Percentiles rank a stretch among this genome's conserved stretches.
Conservation (phyloP, 2,113 vertebrate species). For the Capricornis sumatraensis region DNA sequence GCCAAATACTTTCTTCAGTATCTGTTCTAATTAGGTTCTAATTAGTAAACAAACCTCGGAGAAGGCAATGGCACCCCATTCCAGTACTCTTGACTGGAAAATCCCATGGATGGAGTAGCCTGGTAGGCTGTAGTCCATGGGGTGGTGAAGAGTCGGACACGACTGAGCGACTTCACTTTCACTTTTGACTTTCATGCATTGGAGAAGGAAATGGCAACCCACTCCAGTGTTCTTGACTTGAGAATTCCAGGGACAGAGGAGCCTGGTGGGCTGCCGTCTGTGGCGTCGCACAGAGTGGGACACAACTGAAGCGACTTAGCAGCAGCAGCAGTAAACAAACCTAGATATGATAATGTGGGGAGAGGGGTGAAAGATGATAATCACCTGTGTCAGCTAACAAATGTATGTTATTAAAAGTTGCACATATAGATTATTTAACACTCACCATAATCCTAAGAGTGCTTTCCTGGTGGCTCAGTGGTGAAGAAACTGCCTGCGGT, state of each 20-base stretch:
- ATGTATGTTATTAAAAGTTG: not conserved
- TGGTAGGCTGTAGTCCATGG: no score
- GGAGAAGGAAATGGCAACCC: no score
- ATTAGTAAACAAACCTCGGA: rapidly evolving
- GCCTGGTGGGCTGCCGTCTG: no score
- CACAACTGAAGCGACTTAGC: no score
- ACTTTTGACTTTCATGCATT: no score
- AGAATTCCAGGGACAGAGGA: no score
- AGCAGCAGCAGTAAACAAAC: not conserved
- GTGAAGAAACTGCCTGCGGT: not conserved
- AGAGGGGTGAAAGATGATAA: not conserved
- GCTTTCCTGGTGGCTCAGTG: not conserved
- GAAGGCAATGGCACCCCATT: no score
- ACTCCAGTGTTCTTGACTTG: no score
- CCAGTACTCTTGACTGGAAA: no score
- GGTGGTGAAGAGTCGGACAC: rapidly evolving
- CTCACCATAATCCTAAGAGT: not conserved
- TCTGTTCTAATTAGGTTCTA: not conserved
- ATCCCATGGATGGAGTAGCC: no score
- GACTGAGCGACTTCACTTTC: no score
- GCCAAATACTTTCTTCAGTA: not conserved
- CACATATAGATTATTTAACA: not conserved
- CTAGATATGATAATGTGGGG: not conserved
- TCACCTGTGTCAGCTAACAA: not conserved
- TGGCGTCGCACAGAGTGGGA: no score